Percentiles rank a stretch among this genome's conserved stretches.
Evolutionary conservation across 2,797 vertebrate genomes (phyloP).

Genomic region (Hipposideros larvatus): DNA sequence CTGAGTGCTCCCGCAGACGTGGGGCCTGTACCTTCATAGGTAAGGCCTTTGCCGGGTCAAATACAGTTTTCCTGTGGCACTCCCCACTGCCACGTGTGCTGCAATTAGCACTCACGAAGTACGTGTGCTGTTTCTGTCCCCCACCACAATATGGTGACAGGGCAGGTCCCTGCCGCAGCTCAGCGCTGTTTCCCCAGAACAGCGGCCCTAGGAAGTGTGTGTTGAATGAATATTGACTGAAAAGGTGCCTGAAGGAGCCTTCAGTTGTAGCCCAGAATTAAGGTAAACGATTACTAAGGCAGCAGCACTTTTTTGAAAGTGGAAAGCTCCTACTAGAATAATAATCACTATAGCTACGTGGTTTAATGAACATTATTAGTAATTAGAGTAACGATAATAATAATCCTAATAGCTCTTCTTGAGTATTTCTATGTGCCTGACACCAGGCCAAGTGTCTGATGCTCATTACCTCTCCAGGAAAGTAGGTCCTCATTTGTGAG

Average conservation of each 20-base stretch:
- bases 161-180: neutral
- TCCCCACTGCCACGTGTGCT: conserved; percentile 6
- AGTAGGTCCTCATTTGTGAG: conserved; percentile 6
- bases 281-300: conserved; percentile 26
- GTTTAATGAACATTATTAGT: conserved; percentile 19
- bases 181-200: neutral
- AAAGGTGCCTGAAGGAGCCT: neutral
- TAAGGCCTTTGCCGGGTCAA: conserved; percentile 33
- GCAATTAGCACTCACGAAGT: conserved; percentile 38
- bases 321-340: neutral
- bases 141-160: neutral
- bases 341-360: neutral
- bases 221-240: neutral
- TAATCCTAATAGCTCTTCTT: neutral
- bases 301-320: neutral
- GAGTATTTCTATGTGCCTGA: neutral
- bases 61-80: neutral
- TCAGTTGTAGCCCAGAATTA: conserved; percentile 13
- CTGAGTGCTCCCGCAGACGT: neutral
- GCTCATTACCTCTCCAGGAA: neutral
- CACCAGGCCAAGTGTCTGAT: neutral
- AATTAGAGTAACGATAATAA: neutral
- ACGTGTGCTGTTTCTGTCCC: neutral
- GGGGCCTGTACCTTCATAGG: neutral
- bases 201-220: neutral